Percentiles rank a stretch among this genome's conserved stretches.
Conservation (phyloP, 2,797 vertebrate genomes). For the Arremon brunneinucha region DNA sequence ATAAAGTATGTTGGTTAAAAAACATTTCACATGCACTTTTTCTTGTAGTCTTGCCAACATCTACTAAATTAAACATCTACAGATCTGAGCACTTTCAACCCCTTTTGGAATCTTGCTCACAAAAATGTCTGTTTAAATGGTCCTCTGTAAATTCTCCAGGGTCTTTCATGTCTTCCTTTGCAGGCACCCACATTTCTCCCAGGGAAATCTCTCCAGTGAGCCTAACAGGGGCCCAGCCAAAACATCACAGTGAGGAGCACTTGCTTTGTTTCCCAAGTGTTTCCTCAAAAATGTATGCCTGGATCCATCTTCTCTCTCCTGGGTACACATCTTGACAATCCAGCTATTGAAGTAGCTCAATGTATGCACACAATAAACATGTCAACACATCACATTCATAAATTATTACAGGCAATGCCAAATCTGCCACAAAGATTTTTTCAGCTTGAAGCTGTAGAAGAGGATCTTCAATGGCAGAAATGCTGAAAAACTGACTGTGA, state of each 20-base stretch:
- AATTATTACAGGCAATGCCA: constrained; percentile 55
- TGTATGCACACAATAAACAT: constrained; percentile 46
- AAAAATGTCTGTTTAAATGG: not conserved
- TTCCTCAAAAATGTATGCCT: constrained; percentile 27
- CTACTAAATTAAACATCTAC: not conserved
- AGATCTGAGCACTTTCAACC: not conserved
- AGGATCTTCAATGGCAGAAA: constrained; percentile 43
- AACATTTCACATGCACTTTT: not conserved
- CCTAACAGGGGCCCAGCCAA: not conserved
- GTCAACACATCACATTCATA: constrained; percentile 44
- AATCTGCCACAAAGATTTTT: constrained; percentile 52
- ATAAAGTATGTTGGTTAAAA: not conserved
- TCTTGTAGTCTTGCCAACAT: not conserved
- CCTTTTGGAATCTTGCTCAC: not conserved
- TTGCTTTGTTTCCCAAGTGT: constrained; percentile 26
- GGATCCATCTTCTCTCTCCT: constrained; percentile 25
- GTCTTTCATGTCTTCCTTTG: not conserved
- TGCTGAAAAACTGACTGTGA: constrained; percentile 3
- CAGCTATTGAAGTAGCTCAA: constrained; percentile 41
- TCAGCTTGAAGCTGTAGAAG: not conserved
- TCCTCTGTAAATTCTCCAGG: not conserved
- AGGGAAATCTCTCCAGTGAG: not conserved
- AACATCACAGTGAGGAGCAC: not conserved
- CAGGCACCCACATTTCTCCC: not conserved
- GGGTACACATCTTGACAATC: constrained; percentile 3